Conservation (phyloP, 2,888 invertebrate species). For the Pterostichus madidus region DNA sequence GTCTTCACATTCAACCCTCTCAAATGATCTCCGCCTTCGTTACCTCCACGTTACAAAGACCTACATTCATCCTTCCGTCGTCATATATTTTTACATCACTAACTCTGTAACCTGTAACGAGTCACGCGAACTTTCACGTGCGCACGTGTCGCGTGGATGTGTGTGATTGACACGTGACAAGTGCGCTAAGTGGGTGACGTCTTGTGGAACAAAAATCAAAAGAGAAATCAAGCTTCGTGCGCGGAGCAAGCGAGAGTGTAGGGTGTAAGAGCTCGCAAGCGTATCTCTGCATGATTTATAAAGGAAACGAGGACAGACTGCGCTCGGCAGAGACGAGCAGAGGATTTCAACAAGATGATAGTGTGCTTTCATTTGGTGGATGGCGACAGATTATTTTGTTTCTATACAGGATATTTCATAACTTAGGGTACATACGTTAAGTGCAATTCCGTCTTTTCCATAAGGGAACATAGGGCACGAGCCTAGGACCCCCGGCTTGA, state of each 20-base stretch:
- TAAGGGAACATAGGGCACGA: too few relatives aligned
- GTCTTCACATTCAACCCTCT: neutral
- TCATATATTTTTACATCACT: neutral
- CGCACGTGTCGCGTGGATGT: conserved; percentile 1
- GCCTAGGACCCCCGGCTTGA: too few relatives aligned
- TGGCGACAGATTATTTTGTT: neutral
- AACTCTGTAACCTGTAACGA: conserved; percentile 1
- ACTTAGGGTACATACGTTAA: too few relatives aligned
- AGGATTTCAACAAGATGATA: neutral
- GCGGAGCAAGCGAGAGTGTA: neutral
- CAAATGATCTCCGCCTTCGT: neutral
- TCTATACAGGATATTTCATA: neutral
- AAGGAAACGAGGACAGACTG: conserved; percentile 27
- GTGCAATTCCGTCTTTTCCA: too few relatives aligned
- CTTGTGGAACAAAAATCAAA: conserved; percentile 45
- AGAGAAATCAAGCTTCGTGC: conserved; percentile 6
- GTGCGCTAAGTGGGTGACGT: conserved; percentile 51
- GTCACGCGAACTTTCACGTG: conserved; percentile 34
- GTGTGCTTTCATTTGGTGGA: neutral
- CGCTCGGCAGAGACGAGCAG: neutral
- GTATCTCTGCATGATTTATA: conserved; percentile 58
- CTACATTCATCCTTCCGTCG: neutral
- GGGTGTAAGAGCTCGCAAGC: neutral
- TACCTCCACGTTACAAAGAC: neutral
- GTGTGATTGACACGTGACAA: conserved; percentile 57